phyloP scores from a whole-genome alignment of 2,888 invertebrate species.

The Chrysina gloriosa region DNA sequence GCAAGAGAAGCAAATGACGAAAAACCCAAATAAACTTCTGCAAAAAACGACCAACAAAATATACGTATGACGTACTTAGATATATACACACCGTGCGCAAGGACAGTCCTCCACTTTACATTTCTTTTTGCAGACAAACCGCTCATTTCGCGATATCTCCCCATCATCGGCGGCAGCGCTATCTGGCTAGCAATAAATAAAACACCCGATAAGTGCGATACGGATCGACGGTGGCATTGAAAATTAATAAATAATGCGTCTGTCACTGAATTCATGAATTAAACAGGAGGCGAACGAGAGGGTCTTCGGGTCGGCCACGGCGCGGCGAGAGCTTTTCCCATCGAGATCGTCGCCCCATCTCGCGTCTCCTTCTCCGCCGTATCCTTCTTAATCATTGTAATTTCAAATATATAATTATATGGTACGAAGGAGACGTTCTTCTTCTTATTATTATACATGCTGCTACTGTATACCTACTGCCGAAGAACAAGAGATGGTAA shows the following conservation, averaged over 20 bases:
- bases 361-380: background rate
- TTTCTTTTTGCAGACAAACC: too few relatives aligned
- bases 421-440: conserved; percentile 48
- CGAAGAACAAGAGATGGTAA: background rate
- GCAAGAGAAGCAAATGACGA: too few relatives aligned
- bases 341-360: conserved; percentile 19
- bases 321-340: background rate
- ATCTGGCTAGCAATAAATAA: conserved; percentile 43
- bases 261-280: conserved; percentile 54
- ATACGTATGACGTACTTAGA: too few relatives aligned
- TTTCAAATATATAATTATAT: conserved; percentile 65
- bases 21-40: too few relatives aligned
- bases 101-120: too few relatives aligned
- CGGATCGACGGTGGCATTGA: conserved; percentile 43
- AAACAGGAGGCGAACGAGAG: conserved; percentile 43
- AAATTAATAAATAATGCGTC: conserved; percentile 51
- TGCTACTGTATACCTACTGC: conserved; percentile 58
- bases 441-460: conserved; percentile 63
- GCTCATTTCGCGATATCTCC: conserved; percentile 36
- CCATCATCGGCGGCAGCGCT: conserved; percentile 17
- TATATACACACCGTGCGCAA: too few relatives aligned
- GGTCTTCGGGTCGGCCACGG: background rate
- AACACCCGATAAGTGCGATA: conserved; percentile 44
- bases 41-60: too few relatives aligned
- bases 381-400: conserved; percentile 58